Base-by-base conservation (phyloP, 2,888 invertebrate genomes). In the Trichopria drosophilae region DNA sequence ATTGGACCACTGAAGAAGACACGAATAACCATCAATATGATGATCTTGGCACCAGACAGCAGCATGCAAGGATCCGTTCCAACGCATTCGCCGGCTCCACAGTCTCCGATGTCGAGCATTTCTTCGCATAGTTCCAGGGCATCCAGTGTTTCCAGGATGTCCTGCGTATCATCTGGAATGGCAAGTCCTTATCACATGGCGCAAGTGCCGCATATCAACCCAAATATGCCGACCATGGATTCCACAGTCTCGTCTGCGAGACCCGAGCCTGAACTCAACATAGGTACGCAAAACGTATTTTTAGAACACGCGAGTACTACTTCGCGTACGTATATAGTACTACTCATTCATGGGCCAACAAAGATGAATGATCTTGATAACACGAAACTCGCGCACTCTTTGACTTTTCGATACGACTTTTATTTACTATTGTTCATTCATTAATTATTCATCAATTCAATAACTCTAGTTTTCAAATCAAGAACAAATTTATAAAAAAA, bases 1-100 rank as follows among this genome's bases (percentile, higher is more conserved):
- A 51, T 31, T 6, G 10, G 5, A 18, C 29, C 29, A 15, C 15
- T n/a, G 13, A n/a, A n/a, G 23, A 18, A 32, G 7, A 7, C 9
- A 12, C 24, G 19, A 15, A 5, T 10, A 32, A 9, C 20, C 15
- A 26, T 37, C 51, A 59, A 19, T n/a, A 72, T 64, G 46, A 85
- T 85, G 85, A 80, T 80, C 65, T 79, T 86, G 71, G 81, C 84
- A 68, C 84, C 86, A 71, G 86, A 86, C 75, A 85, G 84, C 75
- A 83, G 81, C 65, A 80, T 80, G 69, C 80, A 78, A 65, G 69
- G 79, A 72, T 47, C n/a, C 54, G 28, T 32, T 77, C 43, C 80
- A 73, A 63, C 73, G 49, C 67, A 66, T 23, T 60, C 73, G 6
- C 80, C 82, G 62, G 72, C 81, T 63, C 80, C 79, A 3, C 77